Base-by-base conservation (phyloP, 1,140 invertebrate species). In the Hypothenemus hampei region DNA sequence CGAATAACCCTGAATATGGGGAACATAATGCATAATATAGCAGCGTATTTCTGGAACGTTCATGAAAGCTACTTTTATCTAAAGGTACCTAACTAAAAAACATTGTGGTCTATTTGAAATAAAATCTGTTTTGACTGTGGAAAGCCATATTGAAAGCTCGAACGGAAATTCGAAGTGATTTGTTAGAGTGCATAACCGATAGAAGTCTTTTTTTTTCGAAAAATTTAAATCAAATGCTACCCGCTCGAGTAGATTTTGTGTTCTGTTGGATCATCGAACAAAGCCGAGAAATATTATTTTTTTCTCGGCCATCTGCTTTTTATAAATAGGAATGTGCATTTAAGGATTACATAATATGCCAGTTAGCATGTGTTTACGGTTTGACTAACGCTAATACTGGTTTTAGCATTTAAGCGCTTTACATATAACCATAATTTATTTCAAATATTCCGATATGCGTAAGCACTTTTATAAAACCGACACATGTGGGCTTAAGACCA, bases 101-200 rank as follows among this genome's bases (percentile, higher is more conserved):
- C 11, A n/a, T n/a, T n/a, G n/a, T n/a, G 35, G 11, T 37, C 18
- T 37, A 13, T 47, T 33, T 33, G 24, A 48, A 48, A 37, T 48
- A 48, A 48, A 48, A 48, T 48, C 15, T 48, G 46, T 48, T 48
- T 48, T 48, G 31, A 48, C 33, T 11, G n/a, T n/a, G 21, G 10
- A 35, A 48, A 48, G 22, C 22, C 46, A 3, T 35, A 36, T 36
- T 36, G 46, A 21, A 21, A 36, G 31, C 46, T 36, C 22, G 31
- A 21, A 23, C 19, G 21, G 18, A 33, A 48, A n/a, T 48, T 48
- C 16, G 13, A 40, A 22, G 31, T 36, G 46, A 48, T 35, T 48
- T 48, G 16, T 33, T 48, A 48, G 46, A 48, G 46, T 48, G 46
- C 46, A 48, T 37, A 48, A 15, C 46, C 46, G 20, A 36, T 26